Base-by-base conservation (phyloP, 2,797 vertebrate genomes). In the Semotilus atromaculatus region DNA sequence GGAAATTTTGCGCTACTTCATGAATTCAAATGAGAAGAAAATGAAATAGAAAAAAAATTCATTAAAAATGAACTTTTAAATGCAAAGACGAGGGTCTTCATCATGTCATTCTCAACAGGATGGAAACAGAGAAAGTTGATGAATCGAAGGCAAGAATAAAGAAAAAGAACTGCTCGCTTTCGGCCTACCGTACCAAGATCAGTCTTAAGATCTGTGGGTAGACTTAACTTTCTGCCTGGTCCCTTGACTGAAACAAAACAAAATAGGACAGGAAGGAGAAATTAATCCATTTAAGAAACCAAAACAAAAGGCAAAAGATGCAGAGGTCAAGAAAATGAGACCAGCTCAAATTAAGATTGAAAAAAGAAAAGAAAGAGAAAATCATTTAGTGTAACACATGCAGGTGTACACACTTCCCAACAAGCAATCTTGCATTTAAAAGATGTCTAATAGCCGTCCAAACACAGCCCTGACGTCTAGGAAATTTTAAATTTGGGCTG, bases 141-240 rank as follows among this genome's bases (percentile, higher is more conserved):
- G 86, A 83, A 72, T 86, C 88, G 36, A 85, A 84, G 83, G 66
- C 74, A 83, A 71, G 68, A 58, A 81, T 84, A 89, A 85, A 62
- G 68, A 40, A 90, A 86, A 85, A 67, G 91, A 96, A 96, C 94
- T 97, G 95, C 93, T 95, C 96, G 97, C 97, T 97, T 97, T 97
- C 88, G 96, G 89, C 97, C 97, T 98, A 98, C 97, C 96, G 96
- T 99, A 99, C 97, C 97, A 97, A 99, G 97, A 98, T 98, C 96
- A 97, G 97, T 96, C 96, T 99, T 99, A 98, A 99, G 97, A 98
- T 98, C 97, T 97, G 97, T 99, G 94, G 97, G 97, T 97, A 99
- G 97, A 98, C 97, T 99, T 98, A 99, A 98, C 96, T 99, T 99
- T 98, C 97, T 98, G 96, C 95, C 94, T 89, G 97, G 97, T 96